A percentile compares a stretch with the other conserved stretches of the same genome.
These are phyloP conservation scores for Aphodius granarius DNA, from an alignment of 2,888 invertebrate genomes.

Conservation along the genomic window DNA sequence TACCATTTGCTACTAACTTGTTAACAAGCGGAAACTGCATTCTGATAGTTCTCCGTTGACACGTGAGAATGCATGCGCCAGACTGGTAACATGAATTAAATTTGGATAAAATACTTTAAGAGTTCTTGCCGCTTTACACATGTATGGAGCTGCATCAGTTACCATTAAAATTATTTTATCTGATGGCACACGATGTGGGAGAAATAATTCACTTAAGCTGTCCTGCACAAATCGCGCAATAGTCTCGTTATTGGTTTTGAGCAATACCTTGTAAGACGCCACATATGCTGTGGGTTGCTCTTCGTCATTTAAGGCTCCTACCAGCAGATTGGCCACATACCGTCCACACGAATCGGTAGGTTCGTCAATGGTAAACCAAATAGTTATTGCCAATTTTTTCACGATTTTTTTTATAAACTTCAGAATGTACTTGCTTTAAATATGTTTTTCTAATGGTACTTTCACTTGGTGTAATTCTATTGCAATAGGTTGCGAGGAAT, in stretches of 20 bases:
- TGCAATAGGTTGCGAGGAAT: too few species aligned
- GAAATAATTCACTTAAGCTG: neutral
- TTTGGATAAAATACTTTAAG: constrained; percentile 37
- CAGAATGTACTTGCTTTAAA: neutral
- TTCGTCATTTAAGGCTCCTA: neutral
- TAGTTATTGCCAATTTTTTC: neutral
- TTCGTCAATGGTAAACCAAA: neutral
- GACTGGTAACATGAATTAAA: constrained; percentile 39
- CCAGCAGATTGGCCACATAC: neutral
- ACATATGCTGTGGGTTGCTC: neutral
- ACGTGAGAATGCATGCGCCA: constrained; percentile 37
- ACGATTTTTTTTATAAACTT: neutral
- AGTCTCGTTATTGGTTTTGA: constrained; percentile 13
- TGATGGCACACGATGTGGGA: constrained; percentile 19
- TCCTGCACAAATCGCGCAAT: constrained; percentile 21
- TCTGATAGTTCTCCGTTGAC: constrained; percentile 37
- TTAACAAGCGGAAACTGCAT: constrained; percentile 17
- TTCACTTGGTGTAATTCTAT: too few species aligned
- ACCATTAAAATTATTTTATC: constrained; percentile 29
- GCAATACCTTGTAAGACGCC: constrained; percentile 2
- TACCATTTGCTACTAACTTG: too few species aligned
- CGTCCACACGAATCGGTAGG: neutral
- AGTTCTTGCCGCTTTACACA: constrained; percentile 36
- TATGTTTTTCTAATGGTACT: neutral
- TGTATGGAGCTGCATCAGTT: constrained; percentile 37